Evolutionary conservation across 53 echinoderm and acorn worm species (phyloP).

Genomic region (Echinometra lucunter): DNA sequence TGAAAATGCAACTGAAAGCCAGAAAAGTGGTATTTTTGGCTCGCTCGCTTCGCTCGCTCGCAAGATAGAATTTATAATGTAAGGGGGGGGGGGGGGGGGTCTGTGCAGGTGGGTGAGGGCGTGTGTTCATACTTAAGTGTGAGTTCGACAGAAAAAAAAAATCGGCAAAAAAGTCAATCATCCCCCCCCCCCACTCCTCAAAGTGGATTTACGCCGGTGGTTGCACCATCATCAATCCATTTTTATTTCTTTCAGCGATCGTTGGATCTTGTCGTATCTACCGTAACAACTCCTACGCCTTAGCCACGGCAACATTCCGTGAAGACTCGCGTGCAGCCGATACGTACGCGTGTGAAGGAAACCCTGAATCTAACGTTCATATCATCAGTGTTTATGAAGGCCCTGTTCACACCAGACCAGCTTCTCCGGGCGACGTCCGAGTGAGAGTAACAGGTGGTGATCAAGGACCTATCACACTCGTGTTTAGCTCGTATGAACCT

Average conservation of each 20-base stretch:
- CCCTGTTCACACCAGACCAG: slow-evolving; percentile 79
- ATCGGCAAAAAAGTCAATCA: too few relatives aligned
- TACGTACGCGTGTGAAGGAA: slow-evolving; percentile 74
- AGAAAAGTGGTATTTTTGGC: too few relatives aligned
- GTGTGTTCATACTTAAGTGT: too few relatives aligned
- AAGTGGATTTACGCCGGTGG: too few relatives aligned
- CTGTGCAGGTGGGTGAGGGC: too few relatives aligned
- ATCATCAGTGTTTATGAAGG: slow-evolving; percentile 88
- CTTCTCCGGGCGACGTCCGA: slow-evolving; percentile 79
- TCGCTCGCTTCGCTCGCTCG: too few relatives aligned
- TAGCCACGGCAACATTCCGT: slow-evolving; percentile 51
- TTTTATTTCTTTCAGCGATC: slow-evolving; percentile 24
- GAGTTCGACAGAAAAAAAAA: too few relatives aligned
- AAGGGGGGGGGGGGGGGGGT: too few relatives aligned
- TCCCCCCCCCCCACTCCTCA: too few relatives aligned
- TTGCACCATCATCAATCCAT: background rate
- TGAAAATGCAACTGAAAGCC: too few relatives aligned
- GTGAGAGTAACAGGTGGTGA: slow-evolving; percentile 71
- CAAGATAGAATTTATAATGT: too few relatives aligned
- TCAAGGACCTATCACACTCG: slow-evolving; percentile 73
- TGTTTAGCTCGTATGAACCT: slow-evolving; percentile 82
- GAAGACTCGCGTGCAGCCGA: slow-evolving; percentile 61
- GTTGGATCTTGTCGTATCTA: slow-evolving; percentile 72
- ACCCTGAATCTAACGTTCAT: slow-evolving; percentile 68
- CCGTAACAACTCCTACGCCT: slow-evolving; percentile 55